Base-by-base conservation (phyloP, 2,888 invertebrate genomes). In the Chaetogeoica ovagalla region DNA sequence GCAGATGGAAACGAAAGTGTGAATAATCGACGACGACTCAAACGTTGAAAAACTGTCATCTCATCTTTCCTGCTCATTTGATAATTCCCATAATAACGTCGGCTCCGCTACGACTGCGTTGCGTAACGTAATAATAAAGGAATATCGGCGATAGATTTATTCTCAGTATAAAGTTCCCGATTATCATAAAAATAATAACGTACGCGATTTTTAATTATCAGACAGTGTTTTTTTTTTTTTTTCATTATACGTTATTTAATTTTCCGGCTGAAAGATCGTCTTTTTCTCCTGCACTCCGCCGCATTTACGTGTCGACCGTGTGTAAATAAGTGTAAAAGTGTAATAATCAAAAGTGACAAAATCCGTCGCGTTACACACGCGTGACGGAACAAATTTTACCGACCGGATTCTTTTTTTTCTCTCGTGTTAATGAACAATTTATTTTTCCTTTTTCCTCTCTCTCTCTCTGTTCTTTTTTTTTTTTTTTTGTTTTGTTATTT, bases 271-370 rank as follows among this genome's bases (percentile, higher is more conserved):
- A 60, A 72, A 60, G 6, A 17, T 21, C 9, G 72, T 60, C 23
- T 17, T 72, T 60, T 19, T 30, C 6, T 2, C 39, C 48, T 23
- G 48, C 48, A 11, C 48, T 48, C 48, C 48, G 48, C 48, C n/a
- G 39, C 23, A 30, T 1, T 30, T 30, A 30, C 39, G 43, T 30
- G 30, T 30, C 30, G 30, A 30, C 30, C 30, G 30, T 23, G 74
- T 57, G 65, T 48, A 75, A 68, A 68, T 59, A 59, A 15, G 30
- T 68, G 66, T 59, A 59, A 59, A 75, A 57, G 59, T 75, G 68
- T 59, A 75, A 59, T 75, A 43, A 77, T 77, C 70, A 62, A 68
- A 77, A 77, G 52, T 70, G 77, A 77, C 77, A 62, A 69, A 70
- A 77, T 70, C 37, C 21, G 62, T 77, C 60, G 69, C 62, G 13